Conservation (phyloP, 2,888 invertebrate genomes). For the Papilio elwesi region DNA sequence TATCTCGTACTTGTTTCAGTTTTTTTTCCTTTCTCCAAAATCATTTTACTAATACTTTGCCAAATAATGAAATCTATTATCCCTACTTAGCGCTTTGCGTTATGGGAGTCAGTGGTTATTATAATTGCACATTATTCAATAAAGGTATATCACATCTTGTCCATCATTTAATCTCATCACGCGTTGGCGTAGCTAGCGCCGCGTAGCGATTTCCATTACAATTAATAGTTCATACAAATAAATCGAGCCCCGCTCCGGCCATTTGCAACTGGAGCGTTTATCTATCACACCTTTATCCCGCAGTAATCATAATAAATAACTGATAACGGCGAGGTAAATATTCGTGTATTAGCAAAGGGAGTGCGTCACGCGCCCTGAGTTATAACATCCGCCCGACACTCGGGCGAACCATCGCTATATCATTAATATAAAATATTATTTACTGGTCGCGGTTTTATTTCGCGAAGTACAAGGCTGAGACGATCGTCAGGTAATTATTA, state of each 20-base stretch:
- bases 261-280: conserved; percentile 54
- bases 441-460: conserved; percentile 73
- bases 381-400: conserved; percentile 77
- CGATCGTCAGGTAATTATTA: conserved; percentile 6
- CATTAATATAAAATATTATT: conserved; percentile 85
- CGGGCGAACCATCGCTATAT: conserved; percentile 76
- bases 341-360: conserved; percentile 72
- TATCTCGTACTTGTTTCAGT: too few relatives aligned
- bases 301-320: conserved; percentile 78
- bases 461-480: conserved; percentile 12
- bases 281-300: conserved; percentile 68
- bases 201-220: conserved; percentile 17
- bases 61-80: too few relatives aligned
- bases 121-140: conserved; percentile 8
- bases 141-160: conserved; percentile 7
- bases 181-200: background rate
- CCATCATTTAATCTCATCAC: conserved; percentile 34
- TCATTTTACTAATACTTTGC: too few relatives aligned
- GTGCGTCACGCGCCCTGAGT: conserved; percentile 70
- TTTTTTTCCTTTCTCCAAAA: too few relatives aligned
- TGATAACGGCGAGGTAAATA: conserved; percentile 59
- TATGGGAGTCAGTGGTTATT: background rate
- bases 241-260: conserved; percentile 39
- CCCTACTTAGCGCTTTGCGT: background rate
- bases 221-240: conserved; percentile 44